Base-by-base conservation (phyloP, 1,140 invertebrate species). In the Zaprionus nigranus region DNA sequence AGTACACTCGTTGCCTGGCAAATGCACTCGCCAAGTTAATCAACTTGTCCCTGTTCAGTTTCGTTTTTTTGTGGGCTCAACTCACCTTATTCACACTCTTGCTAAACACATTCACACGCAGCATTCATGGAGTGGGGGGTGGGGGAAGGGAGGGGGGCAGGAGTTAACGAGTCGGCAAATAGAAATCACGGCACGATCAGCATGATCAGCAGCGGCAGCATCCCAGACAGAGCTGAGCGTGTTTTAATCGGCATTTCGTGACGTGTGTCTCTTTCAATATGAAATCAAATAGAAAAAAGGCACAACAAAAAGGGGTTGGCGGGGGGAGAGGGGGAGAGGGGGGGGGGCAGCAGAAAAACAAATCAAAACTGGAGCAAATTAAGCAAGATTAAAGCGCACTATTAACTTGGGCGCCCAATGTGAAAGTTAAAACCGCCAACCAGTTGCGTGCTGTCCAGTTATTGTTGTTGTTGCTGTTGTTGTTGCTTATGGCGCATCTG, bases 351-450 rank as follows among this genome's bases (percentile, higher is more conserved):
- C 12, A 53, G 51, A 72, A 72, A 46, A 65, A 66, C 49, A 38
- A 75, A 82, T 79, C 58, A 79, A 90, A 90, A 90, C 76, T 90
- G 76, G 85, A 90, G 85, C 85, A 90, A 90, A 90, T 90, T 90
- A 90, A 82, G 76, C 86, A 74, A 82, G 86, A 82, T 90, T 90
- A 85, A 75, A 82, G 79, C 76, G 68, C 81, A 90, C 86, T 90
- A 90, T 90, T 90, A 90, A 78, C 28, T 70, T 73, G 67, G 58
- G 67, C 66, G 83, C 83, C 83, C 85, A 88, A 90, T 90, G 85
- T 88, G 85, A 90, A 90, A 90, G 86, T 90, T 90, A 90, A 90
- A 74, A 69, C 59, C 59, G 65, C 60, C 68, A 80, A 83, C 75
- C 68, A 66, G 82, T 75, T 77, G 76, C 40, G n/a, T 40, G 49